Conservation (phyloP, 2,113 vertebrate genomes). For the Crotalus viridis region DNA sequence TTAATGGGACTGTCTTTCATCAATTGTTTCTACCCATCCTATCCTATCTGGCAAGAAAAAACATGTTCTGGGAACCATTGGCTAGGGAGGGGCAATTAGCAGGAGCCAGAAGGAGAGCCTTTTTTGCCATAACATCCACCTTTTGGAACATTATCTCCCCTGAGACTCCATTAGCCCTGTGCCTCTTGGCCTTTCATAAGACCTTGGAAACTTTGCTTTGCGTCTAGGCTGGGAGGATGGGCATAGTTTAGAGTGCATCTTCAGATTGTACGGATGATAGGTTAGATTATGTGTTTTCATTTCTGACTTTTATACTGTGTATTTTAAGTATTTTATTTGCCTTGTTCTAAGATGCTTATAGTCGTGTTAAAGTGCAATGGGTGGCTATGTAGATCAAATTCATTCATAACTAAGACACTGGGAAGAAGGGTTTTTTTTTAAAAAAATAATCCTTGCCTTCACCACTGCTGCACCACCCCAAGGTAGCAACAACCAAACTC, state of each 20-base stretch:
- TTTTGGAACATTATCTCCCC: not conserved
- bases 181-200: not conserved
- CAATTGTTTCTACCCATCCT: not conserved
- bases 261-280: not conserved
- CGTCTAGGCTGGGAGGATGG: not conserved
- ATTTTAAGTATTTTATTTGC: not conserved
- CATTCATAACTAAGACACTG: not conserved
- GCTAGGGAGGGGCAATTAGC: not conserved
- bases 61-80: not conserved
- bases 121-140: not conserved
- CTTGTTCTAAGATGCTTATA: not conserved
- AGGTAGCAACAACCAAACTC: not conserved
- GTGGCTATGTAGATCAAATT: not conserved
- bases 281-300: not conserved
- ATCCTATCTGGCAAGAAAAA: not conserved
- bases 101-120: not conserved
- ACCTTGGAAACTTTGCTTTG: not conserved
- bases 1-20: not conserved
- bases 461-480: not conserved
- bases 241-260: not conserved
- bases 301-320: not conserved
- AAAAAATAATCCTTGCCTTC: not conserved
- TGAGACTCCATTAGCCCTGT: not conserved
- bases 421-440: not conserved
- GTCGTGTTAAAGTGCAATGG: not conserved